Percentiles rank a stretch among this genome's conserved stretches.
phyloP scores from a whole-genome alignment of 2,113 vertebrate genomes.

The Bos javanicus region DNA sequence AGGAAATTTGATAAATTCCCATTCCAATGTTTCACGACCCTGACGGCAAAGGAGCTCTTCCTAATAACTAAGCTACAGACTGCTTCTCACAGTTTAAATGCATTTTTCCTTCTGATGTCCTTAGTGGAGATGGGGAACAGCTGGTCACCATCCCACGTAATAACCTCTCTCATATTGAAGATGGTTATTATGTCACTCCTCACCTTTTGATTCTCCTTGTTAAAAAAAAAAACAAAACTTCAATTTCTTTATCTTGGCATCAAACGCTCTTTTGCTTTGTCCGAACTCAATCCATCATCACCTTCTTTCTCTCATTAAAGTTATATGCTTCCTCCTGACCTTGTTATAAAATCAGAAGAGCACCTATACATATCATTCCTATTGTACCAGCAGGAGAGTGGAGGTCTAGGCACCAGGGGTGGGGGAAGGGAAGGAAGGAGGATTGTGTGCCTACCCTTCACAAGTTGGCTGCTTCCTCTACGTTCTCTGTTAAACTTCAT shows the following conservation, averaged over 20 bases:
- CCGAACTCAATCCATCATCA: neutral
- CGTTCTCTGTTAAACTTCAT: neutral
- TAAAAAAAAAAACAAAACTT: neutral
- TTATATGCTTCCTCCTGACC: neutral
- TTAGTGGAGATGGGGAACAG: slow-evolving; percentile 37
- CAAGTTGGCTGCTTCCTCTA: neutral
- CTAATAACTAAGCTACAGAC: slow-evolving; percentile 39
- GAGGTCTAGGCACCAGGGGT: neutral
- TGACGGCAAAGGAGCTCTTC: neutral
- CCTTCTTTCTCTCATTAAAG: slow-evolving; percentile 13
- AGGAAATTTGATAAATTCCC: slow-evolving; percentile 56
- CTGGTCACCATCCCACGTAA: slow-evolving; percentile 49
- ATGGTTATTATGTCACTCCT: slow-evolving; percentile 29
- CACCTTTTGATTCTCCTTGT: neutral
- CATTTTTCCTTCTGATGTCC: slow-evolving; percentile 37
- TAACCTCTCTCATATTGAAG: slow-evolving; percentile 22
- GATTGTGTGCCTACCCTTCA: accelerated
- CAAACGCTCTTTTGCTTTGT: slow-evolving; percentile 24
- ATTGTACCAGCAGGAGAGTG: neutral
- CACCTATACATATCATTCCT: neutral
- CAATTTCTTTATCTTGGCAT: slow-evolving; percentile 32
- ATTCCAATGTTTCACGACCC: slow-evolving; percentile 5
- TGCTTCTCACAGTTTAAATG: neutral
- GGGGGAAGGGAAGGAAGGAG: neutral
- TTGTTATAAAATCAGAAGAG: neutral